phyloP scores from a whole-genome alignment of 2,113 vertebrate species.

The Ceratotherium simum region DNA sequence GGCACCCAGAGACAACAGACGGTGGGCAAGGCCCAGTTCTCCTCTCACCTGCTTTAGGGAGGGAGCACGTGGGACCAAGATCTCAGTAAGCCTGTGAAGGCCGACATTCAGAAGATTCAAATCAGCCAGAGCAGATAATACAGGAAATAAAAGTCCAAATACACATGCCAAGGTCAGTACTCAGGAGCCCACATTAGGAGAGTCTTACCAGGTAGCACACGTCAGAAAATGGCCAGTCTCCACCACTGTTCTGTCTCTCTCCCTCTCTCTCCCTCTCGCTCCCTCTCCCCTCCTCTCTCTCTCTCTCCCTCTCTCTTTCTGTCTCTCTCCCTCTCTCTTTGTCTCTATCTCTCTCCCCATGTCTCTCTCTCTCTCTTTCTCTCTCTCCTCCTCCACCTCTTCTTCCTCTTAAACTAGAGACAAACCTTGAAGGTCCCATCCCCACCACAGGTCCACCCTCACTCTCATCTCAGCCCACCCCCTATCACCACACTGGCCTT shows the following conservation, averaged over 20 bases:
- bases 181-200: accelerated
- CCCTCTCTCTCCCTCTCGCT: not conserved
- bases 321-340: not conserved
- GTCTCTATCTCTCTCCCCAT: too few species aligned
- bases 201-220: not conserved
- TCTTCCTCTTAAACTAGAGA: not conserved
- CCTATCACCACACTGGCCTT: too few species aligned
- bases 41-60: accelerated
- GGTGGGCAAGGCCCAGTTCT: not conserved
- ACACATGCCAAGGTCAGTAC: too few species aligned
- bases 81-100: not conserved
- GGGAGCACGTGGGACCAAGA: not conserved
- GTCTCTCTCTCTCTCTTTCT: not conserved
- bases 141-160: not conserved
- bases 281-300: not conserved
- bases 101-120: not conserved
- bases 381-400: not conserved
- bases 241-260: not conserved
- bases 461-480: not conserved
- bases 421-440: not conserved
- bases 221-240: too few species aligned
- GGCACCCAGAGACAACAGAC: not conserved
- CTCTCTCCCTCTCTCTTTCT: not conserved
- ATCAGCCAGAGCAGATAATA: not conserved
- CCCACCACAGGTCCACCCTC: too few species aligned